Evolutionary conservation across 2,797 vertebrate species (phyloP), one percentile per base, ranked within the genome.

Genomic region (Mormyrops attenuatus): DNA sequence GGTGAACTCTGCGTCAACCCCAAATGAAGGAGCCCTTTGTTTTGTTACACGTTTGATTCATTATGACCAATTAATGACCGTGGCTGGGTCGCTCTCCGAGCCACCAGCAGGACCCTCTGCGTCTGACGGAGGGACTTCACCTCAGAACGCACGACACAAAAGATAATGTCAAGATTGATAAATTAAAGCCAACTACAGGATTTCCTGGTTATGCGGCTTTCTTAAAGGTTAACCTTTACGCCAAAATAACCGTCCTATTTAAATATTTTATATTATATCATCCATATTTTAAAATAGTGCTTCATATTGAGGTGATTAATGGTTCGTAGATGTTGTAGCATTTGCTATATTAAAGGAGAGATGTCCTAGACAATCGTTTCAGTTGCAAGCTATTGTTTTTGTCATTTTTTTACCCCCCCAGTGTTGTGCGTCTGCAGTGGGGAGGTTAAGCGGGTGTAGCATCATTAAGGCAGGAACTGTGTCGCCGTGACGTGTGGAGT

Each of bases 221-320:
- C 84, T 84, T 84, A 88, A 90, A 89, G 89, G 89, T 90, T 91
- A 90, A 88, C 88, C 89, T 89, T 88, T 89, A 88, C 50, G 88
- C 85, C 50, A 69, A 91, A 90, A 91, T 90, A 89, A 91, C 88
- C 82, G 38, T 88, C 80, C 88, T 88, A 88, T 88, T 89, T 90
- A 88, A 90, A 91, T 91, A 91, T 89, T 91, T 92, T 55, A 92
- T 89, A 69, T 47, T 69, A 44, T 73, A 57, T 90, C 88, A 91
- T 91, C 73, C 90, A 91, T 90, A 89, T 91, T 91, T 91, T 77
- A 91, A 87, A 91, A 84, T 84, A 90, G 88, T 57, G 66, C 89
- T 91, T 90, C 90, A 38, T 90, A 90, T 88, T 80, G 86, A 69
- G 49, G 73, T 88, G 89, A 89, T 90, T 91, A 89, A 91, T 91